phyloP scores from a whole-genome alignment of 2,797 vertebrate genomes.

The Sebastes hubbsi region DNA sequence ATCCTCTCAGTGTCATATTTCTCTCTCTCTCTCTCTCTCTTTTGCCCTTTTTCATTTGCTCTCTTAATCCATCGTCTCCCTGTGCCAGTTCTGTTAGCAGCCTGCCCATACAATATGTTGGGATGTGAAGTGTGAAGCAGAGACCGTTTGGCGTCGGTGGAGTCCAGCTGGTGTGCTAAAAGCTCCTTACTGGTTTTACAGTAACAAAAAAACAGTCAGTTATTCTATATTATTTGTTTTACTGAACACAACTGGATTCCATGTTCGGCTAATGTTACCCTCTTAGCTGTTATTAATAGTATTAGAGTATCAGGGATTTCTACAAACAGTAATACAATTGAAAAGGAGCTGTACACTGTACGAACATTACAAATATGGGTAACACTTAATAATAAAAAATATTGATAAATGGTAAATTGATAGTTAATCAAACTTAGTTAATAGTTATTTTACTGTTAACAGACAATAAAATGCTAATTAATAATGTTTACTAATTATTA shows the following conservation, averaged over 20 bases:
- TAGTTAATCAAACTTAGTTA: too few relatives aligned
- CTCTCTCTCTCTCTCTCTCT: background rate
- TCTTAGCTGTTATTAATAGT: too few relatives aligned
- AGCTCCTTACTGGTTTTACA: background rate
- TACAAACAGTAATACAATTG: too few relatives aligned
- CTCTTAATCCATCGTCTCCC: background rate
- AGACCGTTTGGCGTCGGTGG: background rate
- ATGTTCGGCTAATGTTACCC: background rate
- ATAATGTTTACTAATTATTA: too few relatives aligned
- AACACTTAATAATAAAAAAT: too few relatives aligned
- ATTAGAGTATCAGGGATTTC: too few relatives aligned
- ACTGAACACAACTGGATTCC: background rate
- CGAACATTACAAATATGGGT: too few relatives aligned
- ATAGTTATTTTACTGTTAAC: too few relatives aligned
- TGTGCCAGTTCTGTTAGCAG: background rate
- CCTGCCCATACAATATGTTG: background rate
- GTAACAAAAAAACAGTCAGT: background rate
- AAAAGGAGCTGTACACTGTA: too few relatives aligned
- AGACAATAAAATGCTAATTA: too few relatives aligned
- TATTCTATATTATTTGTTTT: background rate
- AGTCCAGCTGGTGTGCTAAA: background rate
- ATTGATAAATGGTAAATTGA: too few relatives aligned
- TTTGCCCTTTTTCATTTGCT: background rate
- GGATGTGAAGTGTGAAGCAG: background rate
- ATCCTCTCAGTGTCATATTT: constrained; percentile 5